A percentile compares a stretch with the other conserved stretches of the same genome.
Conservation (phyloP, 2,113 vertebrate genomes). For the Lota lota region DNA sequence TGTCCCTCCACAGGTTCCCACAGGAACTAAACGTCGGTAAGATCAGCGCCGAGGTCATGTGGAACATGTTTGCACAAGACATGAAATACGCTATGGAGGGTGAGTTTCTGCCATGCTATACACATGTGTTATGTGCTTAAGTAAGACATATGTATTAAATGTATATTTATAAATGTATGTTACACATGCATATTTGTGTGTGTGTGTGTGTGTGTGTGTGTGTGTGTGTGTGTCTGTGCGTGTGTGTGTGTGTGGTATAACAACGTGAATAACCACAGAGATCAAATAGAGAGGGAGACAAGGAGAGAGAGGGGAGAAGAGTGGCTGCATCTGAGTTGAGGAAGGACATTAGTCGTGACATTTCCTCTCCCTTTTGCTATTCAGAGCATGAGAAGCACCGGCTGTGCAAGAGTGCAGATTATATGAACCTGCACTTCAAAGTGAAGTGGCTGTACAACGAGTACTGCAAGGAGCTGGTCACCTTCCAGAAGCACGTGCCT, state of each 20-base stretch:
- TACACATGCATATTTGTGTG: too few species aligned
- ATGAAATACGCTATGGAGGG: constrained; percentile 99
- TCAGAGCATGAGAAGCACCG: constrained; percentile 92
- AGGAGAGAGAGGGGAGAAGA: neutral
- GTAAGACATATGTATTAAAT: too few species aligned
- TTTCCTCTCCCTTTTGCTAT: constrained; percentile 19
- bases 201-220: too few species aligned
- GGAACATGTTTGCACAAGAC: constrained; percentile 98
- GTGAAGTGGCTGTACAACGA: constrained; percentile 98
- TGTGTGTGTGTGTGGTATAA: too few species aligned
- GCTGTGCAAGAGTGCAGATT: constrained; percentile 95
- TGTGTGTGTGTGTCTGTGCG: too few species aligned
- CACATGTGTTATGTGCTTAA: neutral
- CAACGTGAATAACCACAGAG: neutral
- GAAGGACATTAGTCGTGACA: constrained; percentile 2
- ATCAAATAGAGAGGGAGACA: neutral
- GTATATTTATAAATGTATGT: too few species aligned
- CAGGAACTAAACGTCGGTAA: constrained; percentile 95
- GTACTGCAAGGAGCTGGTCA: constrained; percentile 88
- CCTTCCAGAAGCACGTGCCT: constrained; percentile 88
- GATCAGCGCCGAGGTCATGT: constrained; percentile 98
- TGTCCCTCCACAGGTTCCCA: constrained; percentile 77
- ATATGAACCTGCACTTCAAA: constrained; percentile 99
- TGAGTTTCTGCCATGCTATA: constrained; percentile 55
- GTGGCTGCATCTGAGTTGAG: too few species aligned